Base-by-base conservation (phyloP, 2,888 invertebrate species). In the Lampropteryx suffumata region DNA sequence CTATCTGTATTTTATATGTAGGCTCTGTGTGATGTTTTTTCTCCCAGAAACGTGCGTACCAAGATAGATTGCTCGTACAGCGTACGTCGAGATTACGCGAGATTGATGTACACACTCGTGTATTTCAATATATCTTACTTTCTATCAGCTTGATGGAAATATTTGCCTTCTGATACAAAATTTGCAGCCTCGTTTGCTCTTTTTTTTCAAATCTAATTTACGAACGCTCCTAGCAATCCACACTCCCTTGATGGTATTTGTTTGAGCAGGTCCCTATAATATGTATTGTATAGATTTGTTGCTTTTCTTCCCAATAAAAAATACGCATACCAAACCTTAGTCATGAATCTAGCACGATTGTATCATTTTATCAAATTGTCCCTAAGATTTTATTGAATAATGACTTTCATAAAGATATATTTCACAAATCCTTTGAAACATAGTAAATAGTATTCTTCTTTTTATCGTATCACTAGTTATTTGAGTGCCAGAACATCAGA, bases 81-180 rank as follows among this genome's bases (percentile, higher is more conserved):
- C 24, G 54, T 51, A 49, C 35, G 60, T 57, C 57, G 44, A 61
- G 60, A 61, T 61, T 55, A 61, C 51, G 46, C 47, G 54, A 61
- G 61, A 61, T 61, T 56, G 58, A 61, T 61, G 50, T 58, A 61
- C 45, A 52, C 41, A 56, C 41, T 58, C 50, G 47, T 50, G 55
- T 56, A 61, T 61, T 56, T 54, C 61, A 56, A 58, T 61, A 54
- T 50, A 55, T 55, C 53, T 50, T 49, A 37, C 43, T 53, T 55
- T 56, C 45, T 54, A 61, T 57, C 56, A 57, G 45, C 53, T 53
- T 41, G 55, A 57, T 55, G 56, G 50, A 56, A 59, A 58, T 59
- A 58, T 61, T 57, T 59, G 52, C 55, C 45, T 54, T 55, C 55
- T 53, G 49, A 59, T 57, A 59, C 57, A 57, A 57, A 60, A 55